phyloP scores from a whole-genome alignment of 2,888 invertebrate genomes.

The Chymomyza amoena region DNA sequence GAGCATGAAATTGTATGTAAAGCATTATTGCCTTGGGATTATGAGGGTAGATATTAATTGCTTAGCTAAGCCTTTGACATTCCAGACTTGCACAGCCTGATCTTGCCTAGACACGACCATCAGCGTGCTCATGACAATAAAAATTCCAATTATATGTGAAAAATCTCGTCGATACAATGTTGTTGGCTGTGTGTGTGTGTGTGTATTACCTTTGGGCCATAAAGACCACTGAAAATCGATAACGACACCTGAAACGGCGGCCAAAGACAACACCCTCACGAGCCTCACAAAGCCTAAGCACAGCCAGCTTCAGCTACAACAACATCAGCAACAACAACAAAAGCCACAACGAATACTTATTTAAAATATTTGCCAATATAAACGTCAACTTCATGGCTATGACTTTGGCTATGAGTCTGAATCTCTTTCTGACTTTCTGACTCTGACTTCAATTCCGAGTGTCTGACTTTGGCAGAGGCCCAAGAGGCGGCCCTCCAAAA shows the following conservation, averaged over 20 bases:
- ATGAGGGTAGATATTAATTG: not conserved
- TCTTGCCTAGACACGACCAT: not conserved
- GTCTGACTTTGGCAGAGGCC: not conserved
- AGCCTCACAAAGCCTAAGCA: not conserved
- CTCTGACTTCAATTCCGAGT: not conserved
- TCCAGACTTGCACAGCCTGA: not conserved
- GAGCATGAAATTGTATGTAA: not conserved
- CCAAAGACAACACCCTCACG: slow-evolving; percentile 16
- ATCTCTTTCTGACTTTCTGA: not conserved
- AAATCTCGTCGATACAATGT: slow-evolving; percentile 26
- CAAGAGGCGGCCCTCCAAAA: not conserved
- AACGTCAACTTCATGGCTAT: slow-evolving; percentile 54
- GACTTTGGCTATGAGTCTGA: not conserved
- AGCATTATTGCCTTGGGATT: not conserved
- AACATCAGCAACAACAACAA: slow-evolving; percentile 12
- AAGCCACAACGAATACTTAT: slow-evolving; percentile 42
- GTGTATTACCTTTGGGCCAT: slow-evolving; percentile 20
- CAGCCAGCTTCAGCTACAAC: not conserved
- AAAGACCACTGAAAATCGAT: slow-evolving; percentile 38
- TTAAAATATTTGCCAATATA: slow-evolving; percentile 71
- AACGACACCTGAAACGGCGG: slow-evolving; percentile 34
- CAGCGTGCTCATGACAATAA: slow-evolving; percentile 29
- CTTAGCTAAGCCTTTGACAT: not conserved
- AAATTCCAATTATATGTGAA: slow-evolving; percentile 59
- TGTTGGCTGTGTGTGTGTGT: too few relatives aligned